Percentiles rank a stretch among this genome's conserved stretches.
phyloP scores from a whole-genome alignment of 2,797 vertebrate species.

The Champsocephalus gunnari region DNA sequence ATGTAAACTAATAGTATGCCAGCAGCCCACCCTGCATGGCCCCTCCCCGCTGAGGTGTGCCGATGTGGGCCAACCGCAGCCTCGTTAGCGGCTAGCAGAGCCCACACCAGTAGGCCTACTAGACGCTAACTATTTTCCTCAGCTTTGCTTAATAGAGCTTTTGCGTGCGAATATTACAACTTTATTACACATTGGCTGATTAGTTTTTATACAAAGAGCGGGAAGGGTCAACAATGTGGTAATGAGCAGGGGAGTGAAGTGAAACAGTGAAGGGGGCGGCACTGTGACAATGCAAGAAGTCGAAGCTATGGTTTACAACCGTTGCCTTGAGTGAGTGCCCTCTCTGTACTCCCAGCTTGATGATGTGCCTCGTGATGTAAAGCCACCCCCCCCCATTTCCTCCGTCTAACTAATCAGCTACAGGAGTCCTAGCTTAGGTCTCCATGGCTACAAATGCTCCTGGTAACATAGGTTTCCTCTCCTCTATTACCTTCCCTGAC shows the following conservation, averaged over 20 bases:
- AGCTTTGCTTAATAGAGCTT: slow-evolving; percentile 23
- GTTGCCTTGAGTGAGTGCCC: slow-evolving; percentile 46
- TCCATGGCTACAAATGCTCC: slow-evolving; percentile 76
- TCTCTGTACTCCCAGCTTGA: slow-evolving; percentile 28
- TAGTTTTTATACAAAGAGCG: slow-evolving; percentile 66
- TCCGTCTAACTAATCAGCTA: slow-evolving; percentile 59
- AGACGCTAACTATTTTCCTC: slow-evolving; percentile 8
- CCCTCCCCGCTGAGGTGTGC: slow-evolving; percentile 8
- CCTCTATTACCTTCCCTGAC: slow-evolving; percentile 63
- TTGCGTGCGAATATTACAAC: slow-evolving; percentile 68
- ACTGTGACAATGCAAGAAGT: slow-evolving; percentile 48
- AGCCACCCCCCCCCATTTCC: slow-evolving; percentile 31
- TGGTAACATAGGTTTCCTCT: slow-evolving; percentile 71
- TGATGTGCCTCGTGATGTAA: slow-evolving; percentile 47
- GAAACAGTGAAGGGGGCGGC: slow-evolving; percentile 27
- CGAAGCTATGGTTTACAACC: slow-evolving; percentile 37
- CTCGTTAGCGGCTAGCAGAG: slow-evolving; percentile 17
- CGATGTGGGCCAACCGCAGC: slow-evolving; percentile 16
- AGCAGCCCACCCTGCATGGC: slow-evolving; percentile 1
- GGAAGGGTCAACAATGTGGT: slow-evolving; percentile 64
- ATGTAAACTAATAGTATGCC: slow-evolving; percentile 9
- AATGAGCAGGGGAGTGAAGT: slow-evolving; percentile 53
- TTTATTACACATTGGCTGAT: slow-evolving; percentile 54
- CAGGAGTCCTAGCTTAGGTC: slow-evolving; percentile 61
- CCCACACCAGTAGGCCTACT: not conserved